Percentiles rank a stretch among this genome's conserved stretches.
phyloP scores from a whole-genome alignment of 2,888 invertebrate genomes.

The Troides helena region DNA sequence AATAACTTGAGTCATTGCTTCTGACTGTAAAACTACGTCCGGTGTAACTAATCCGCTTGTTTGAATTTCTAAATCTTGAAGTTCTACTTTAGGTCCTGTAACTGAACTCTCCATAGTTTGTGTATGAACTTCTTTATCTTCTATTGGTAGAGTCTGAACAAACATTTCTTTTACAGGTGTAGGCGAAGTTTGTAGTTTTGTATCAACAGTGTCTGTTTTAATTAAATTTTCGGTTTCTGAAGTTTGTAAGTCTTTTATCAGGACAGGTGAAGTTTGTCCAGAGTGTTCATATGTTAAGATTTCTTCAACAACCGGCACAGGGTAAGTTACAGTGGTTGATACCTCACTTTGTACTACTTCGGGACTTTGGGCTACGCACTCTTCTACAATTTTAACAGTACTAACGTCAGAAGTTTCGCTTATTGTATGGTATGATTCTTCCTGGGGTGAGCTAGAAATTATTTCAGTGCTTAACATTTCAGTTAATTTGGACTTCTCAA shows the following conservation, averaged over 20 bases:
- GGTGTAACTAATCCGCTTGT: conserved; percentile 66
- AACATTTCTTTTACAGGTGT: conserved; percentile 70
- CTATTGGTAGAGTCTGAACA: conserved; percentile 82
- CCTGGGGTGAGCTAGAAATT: conserved; percentile 74
- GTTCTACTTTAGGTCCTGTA: conserved; percentile 60
- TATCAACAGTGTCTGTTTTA: conserved; percentile 57
- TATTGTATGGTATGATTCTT: conserved; percentile 81
- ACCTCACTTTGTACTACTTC: conserved; percentile 67
- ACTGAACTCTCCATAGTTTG: conserved; percentile 62
- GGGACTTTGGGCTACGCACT: conserved; percentile 79
- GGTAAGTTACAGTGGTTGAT: conserved; percentile 77
- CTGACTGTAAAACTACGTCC: conserved; percentile 60
- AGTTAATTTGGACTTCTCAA: conserved; percentile 57
- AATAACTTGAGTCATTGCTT: conserved; percentile 79
- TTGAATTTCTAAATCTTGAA: conserved; percentile 65
- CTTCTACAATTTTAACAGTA: conserved; percentile 84
- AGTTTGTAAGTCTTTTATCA: conserved; percentile 43
- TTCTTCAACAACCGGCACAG: conserved; percentile 81
- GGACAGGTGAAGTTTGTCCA: conserved; percentile 81
- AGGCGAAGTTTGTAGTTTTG: conserved; percentile 78
- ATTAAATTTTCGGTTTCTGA: conserved; percentile 63
- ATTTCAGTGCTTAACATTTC: conserved; percentile 73
- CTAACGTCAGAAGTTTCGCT: conserved; percentile 80
- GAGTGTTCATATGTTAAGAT: conserved; percentile 79
- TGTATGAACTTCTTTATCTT: conserved; percentile 64